Percentiles rank a stretch among this genome's conserved stretches.
phyloP scores from a whole-genome alignment of 2,888 invertebrate species.

The Cryptophagus acutangulus region DNA sequence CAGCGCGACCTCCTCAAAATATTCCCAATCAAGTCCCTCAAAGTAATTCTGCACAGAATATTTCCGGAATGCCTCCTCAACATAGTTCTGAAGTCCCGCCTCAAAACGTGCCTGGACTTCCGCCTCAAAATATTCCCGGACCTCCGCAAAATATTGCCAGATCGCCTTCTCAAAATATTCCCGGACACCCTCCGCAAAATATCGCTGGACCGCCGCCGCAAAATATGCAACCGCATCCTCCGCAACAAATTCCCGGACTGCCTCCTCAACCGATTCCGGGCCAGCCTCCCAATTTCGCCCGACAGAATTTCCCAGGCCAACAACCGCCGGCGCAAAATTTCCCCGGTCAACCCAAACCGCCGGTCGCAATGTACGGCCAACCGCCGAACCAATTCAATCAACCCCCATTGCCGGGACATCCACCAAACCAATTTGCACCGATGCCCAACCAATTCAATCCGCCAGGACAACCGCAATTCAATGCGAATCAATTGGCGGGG shows the following conservation, averaged over 20 bases:
- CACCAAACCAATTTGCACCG: slow-evolving; percentile 7
- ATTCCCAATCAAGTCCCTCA: no score
- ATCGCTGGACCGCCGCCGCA: slow-evolving; percentile 3
- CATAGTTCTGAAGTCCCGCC: no score
- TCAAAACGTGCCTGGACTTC: no score
- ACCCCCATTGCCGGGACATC: slow-evolving; percentile 13
- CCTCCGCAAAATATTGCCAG: no score
- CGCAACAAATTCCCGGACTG: slow-evolving; percentile 33
- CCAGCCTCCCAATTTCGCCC: slow-evolving; percentile 19
- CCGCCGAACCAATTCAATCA: slow-evolving; percentile 11
- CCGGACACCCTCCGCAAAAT: background rate
- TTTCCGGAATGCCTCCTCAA: no score
- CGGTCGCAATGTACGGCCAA: slow-evolving; percentile 7
- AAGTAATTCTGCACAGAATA: no score
- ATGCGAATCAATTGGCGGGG: slow-evolving; percentile 38
- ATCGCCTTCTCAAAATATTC: slow-evolving; percentile 5
- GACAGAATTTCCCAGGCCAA: slow-evolving; percentile 17
- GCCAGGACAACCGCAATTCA: slow-evolving; percentile 12
- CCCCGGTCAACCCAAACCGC: slow-evolving; percentile 8
- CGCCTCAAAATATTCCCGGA: background rate
- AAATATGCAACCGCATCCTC: slow-evolving; percentile 14
- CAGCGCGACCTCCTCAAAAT: no score
- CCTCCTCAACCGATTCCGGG: slow-evolving; percentile 6
- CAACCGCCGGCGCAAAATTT: slow-evolving; percentile 2
- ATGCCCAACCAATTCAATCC: background rate